phyloP scores from a whole-genome alignment of 2,888 invertebrate genomes.

The Lamellibrachia columna region DNA sequence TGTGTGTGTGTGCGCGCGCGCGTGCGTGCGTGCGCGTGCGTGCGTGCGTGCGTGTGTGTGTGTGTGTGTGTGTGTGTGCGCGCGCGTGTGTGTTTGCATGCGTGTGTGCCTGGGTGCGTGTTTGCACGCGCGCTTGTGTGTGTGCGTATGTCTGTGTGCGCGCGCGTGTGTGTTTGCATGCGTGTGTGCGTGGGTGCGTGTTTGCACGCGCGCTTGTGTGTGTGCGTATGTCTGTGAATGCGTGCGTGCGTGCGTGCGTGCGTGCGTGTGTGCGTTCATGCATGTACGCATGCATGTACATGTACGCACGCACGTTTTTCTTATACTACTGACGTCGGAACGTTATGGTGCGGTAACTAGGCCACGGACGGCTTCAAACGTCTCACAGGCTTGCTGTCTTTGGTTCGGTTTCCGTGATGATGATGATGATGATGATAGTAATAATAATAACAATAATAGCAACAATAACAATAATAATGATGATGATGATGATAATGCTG shows the following conservation, averaged over 20 bases:
- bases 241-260: conserved; percentile 1
- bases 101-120: too few relatives aligned
- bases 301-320: neutral
- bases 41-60: too few relatives aligned
- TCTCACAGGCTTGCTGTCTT: neutral
- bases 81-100: too few relatives aligned
- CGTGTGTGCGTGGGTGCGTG: conserved; percentile 18
- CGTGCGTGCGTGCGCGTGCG: too few relatives aligned
- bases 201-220: neutral
- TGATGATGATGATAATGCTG: too few relatives aligned
- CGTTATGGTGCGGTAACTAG: neutral
- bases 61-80: too few relatives aligned
- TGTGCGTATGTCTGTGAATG: neutral
- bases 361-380: too few relatives aligned
- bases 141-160: too few relatives aligned
- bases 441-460: too few relatives aligned
- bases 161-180: conserved; percentile 23
- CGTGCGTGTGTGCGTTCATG: conserved; percentile 24
- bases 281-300: conserved; percentile 20
- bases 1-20: too few relatives aligned
- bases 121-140: neutral
- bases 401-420: neutral
- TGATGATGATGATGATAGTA: too few relatives aligned
- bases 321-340: neutral
- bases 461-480: too few relatives aligned